A percentile compares a stretch with the other conserved stretches of the same genome.
phyloP scores from a whole-genome alignment of 2,113 vertebrate species.

The Mesitornis unicolor region DNA sequence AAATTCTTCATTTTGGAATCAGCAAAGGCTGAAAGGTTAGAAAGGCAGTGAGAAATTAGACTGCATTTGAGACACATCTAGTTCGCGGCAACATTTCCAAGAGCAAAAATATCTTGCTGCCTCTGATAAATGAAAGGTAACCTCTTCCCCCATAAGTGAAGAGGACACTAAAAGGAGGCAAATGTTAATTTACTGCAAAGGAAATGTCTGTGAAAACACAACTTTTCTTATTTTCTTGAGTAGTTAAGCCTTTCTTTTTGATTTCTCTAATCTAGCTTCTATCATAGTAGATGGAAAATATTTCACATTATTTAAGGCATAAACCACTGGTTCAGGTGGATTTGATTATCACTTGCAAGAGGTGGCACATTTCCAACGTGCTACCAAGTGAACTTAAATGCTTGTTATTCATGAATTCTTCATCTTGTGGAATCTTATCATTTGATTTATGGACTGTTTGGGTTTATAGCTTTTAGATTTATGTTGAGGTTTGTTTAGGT shows the following conservation, averaged over 20 bases:
- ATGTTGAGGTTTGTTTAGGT: conserved; percentile 2
- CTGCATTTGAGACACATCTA: background rate
- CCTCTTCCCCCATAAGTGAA: background rate
- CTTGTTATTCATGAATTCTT: conserved; percentile 21
- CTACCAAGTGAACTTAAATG: background rate
- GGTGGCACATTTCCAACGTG: conserved; percentile 18
- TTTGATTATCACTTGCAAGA: background rate
- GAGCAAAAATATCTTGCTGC: background rate
- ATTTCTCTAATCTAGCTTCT: conserved; percentile 33
- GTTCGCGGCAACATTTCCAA: background rate
- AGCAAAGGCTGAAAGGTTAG: background rate
- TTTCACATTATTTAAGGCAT: background rate
- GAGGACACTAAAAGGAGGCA: background rate
- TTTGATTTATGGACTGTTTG: conserved; percentile 41
- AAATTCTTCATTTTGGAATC: background rate
- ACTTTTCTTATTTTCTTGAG: conserved; percentile 19
- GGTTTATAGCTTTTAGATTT: conserved; percentile 22
- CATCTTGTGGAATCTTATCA: conserved; percentile 30
- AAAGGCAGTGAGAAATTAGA: background rate
- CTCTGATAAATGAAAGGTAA: background rate
- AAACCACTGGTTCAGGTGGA: conserved; percentile 28
- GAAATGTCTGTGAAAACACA: conserved; percentile 33
- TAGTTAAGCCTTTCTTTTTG: conserved; percentile 1
- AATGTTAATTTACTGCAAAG: background rate
- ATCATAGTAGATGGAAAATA: conserved; percentile 30